phyloP scores from a whole-genome alignment of 1,140 invertebrate genomes.

The Halotydeus destructor region DNA sequence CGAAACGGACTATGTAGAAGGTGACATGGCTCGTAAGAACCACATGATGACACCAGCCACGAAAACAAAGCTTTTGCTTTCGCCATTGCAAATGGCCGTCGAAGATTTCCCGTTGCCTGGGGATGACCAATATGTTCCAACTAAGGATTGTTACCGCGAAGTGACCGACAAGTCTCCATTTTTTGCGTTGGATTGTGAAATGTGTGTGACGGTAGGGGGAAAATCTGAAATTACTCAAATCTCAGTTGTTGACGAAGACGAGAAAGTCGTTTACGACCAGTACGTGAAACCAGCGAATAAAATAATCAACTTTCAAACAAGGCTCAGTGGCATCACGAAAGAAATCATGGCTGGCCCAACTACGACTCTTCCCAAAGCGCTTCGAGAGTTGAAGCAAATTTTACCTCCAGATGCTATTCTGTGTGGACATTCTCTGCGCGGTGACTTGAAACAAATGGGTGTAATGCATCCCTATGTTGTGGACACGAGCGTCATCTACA shows the following conservation, averaged over 20 bases:
- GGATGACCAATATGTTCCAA: constrained; percentile 19
- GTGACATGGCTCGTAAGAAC: too few relatives aligned
- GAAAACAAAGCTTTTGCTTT: constrained; percentile 53
- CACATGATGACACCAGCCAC: constrained; percentile 27
- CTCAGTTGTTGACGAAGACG: constrained; percentile 63
- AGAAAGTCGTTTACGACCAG: constrained; percentile 53
- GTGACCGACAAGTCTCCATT: constrained; percentile 58
- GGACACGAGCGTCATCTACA: constrained; percentile 77
- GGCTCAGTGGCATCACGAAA: constrained; percentile 47
- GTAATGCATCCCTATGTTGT: constrained; percentile 91
- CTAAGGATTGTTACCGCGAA: constrained; percentile 49
- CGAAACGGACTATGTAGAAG: too few relatives aligned
- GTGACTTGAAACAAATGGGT: constrained; percentile 63
- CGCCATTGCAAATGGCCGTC: constrained; percentile 56
- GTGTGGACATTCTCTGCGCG: constrained; percentile 73
- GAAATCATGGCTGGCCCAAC: constrained; percentile 46
- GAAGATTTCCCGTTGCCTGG: constrained; percentile 65
- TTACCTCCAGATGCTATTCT: constrained; percentile 72
- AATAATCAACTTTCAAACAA: constrained; percentile 69
- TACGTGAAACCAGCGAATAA: constrained; percentile 60
- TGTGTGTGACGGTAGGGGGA: constrained; percentile 54
- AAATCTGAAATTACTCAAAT: constrained; percentile 58
- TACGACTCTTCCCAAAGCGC: constrained; percentile 55
- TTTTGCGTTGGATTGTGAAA: constrained; percentile 85
- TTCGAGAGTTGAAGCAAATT: constrained; percentile 41